These are phyloP conservation scores for Parasteatoda lunata DNA, from an alignment of 2,888 invertebrate species.

Conservation along the genomic window DNA sequence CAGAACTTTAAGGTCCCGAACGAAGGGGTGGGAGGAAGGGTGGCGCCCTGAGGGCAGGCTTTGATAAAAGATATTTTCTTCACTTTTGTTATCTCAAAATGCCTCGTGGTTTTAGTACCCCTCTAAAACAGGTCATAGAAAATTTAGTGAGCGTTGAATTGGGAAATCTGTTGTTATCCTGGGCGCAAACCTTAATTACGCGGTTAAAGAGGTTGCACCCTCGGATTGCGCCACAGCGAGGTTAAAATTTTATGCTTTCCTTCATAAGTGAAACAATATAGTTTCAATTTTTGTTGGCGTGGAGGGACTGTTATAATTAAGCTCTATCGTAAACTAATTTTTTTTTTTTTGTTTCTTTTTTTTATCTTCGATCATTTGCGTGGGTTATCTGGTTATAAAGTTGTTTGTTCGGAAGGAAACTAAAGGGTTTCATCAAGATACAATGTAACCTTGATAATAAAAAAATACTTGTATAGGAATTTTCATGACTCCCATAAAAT, in stretches of 20 bases:
- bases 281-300: slow-evolving; percentile 12
- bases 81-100: slow-evolving; percentile 36
- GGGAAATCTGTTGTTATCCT: slow-evolving; percentile 3
- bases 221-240: background rate
- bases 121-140: slow-evolving; percentile 35
- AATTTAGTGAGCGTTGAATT: slow-evolving; percentile 10
- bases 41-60: slow-evolving; percentile 9
- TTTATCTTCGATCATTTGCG: background rate
- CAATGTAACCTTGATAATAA: background rate
- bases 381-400: background rate
- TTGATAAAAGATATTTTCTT: slow-evolving; percentile 42
- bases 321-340: slow-evolving; percentile 31
- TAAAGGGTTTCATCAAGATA: too few species aligned
- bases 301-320: slow-evolving; percentile 26
- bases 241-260: slow-evolving; percentile 49
- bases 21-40: background rate
- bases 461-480: too few species aligned
- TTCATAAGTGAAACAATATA: slow-evolving; percentile 4
- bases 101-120: slow-evolving; percentile 33
- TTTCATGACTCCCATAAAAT: too few species aligned
- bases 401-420: background rate
- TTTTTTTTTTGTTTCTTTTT: background rate
- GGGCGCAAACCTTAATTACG: slow-evolving; percentile 17
- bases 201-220: background rate
- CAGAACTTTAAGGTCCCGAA: background rate